These are phyloP conservation scores for Ostrea denselamellosa DNA, from an alignment of 1,140 invertebrate genomes.

Conservation along the genomic window DNA sequence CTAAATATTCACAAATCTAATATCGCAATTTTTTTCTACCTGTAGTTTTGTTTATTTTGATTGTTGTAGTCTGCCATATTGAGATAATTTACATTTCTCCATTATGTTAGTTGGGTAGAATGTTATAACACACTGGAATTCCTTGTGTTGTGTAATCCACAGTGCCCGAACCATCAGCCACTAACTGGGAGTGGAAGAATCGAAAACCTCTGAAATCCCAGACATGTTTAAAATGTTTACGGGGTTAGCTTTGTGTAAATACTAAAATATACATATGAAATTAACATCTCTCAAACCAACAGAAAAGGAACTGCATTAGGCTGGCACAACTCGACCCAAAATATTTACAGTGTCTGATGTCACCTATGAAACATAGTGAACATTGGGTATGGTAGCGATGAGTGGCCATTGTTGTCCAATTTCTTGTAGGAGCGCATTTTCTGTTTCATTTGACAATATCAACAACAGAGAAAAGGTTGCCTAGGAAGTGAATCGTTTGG, in stretches of 20 bases:
- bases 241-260: slow-evolving; percentile 8
- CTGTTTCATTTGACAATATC: background rate
- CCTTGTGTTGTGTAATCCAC: background rate
- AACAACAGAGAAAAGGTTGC: background rate
- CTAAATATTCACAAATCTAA: too few species aligned
- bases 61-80: too few species aligned
- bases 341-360: background rate
- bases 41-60: too few species aligned
- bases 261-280: slow-evolving; percentile 6
- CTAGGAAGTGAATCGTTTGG: background rate
- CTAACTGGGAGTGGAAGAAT: background rate
- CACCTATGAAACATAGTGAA: background rate
- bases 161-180: background rate
- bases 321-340: background rate
- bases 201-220: background rate
- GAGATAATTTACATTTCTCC: background rate
- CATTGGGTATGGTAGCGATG: background rate
- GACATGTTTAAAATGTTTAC: background rate
- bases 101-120: background rate
- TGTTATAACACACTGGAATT: background rate
- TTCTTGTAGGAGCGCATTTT: slow-evolving; percentile 4
- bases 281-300: background rate
- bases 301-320: background rate
- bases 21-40: too few species aligned
- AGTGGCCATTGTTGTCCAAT: slow-evolving; percentile 14